Percentiles rank a stretch among this genome's conserved stretches.
Evolutionary conservation across 2,888 invertebrate species (phyloP).

Genomic region (Lycocerus yunnanus): DNA sequence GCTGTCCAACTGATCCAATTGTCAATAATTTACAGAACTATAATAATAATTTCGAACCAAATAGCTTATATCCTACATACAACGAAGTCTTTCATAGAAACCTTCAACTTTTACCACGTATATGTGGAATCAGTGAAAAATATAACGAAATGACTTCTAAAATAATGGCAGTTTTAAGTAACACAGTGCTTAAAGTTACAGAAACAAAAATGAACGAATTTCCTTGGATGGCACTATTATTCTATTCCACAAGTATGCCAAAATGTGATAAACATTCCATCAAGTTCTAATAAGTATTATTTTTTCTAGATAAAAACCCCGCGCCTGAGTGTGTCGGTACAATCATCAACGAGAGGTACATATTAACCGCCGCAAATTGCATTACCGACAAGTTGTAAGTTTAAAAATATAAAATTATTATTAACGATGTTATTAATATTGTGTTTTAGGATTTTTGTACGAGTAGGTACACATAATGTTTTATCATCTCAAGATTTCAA

Average conservation of each 20-base stretch:
- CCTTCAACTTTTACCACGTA: neutral
- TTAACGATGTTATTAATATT: no score
- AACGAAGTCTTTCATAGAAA: neutral
- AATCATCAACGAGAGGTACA: constrained; percentile 59
- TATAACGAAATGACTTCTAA: neutral
- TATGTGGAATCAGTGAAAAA: neutral
- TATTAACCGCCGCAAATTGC: constrained; percentile 66
- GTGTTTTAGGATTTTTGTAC: constrained; percentile 58
- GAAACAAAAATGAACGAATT: constrained; percentile 66
- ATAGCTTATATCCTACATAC: neutral
- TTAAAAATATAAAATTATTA: neutral
- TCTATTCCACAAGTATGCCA: constrained; percentile 53
- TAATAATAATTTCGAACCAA: neutral
- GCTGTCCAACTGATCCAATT: neutral
- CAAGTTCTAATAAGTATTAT: neutral
- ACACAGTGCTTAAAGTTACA: constrained; percentile 54
- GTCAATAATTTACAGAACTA: neutral
- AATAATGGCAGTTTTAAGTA: constrained; percentile 5
- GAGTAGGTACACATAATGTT: constrained; percentile 66
- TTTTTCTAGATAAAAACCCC: neutral
- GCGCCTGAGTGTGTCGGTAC: constrained; percentile 57
- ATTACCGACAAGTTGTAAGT: constrained; percentile 46
- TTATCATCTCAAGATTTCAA: constrained; percentile 56
- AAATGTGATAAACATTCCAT: neutral
- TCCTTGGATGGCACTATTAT: constrained; percentile 77